These are phyloP conservation scores for Sebastes fasciatus DNA, from an alignment of 2,113 vertebrate species.

Conservation along the genomic window DNA sequence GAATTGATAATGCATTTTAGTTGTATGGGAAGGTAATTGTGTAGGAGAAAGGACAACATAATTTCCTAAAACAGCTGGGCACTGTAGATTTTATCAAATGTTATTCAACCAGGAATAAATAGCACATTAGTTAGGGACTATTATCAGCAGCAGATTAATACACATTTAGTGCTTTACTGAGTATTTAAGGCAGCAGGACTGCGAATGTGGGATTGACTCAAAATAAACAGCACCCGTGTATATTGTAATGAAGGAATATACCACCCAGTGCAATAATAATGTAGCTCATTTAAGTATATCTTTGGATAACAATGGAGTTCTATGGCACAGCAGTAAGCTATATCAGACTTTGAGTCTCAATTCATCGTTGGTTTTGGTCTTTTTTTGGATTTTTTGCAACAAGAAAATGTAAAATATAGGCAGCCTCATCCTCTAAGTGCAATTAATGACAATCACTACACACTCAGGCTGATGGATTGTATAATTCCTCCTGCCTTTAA, in stretches of 20 bases:
- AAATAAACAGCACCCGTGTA: background rate
- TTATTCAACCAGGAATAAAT: background rate
- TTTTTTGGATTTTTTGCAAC: conserved; percentile 8
- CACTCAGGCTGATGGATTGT: conserved; percentile 4
- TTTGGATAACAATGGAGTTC: background rate
- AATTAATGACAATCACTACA: conserved; percentile 45
- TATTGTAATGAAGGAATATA: background rate
- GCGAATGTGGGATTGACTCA: too few relatives aligned
- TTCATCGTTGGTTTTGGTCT: background rate
- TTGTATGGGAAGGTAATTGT: too few relatives aligned
- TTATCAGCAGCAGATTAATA: background rate
- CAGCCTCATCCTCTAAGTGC: conserved; percentile 18
- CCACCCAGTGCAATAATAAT: background rate
- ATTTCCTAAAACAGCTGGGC: too few relatives aligned
- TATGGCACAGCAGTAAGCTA: background rate
- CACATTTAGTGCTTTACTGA: background rate
- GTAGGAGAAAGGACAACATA: too few relatives aligned
- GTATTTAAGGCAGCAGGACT: background rate
- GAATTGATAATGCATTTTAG: too few relatives aligned
- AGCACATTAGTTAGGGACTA: background rate
- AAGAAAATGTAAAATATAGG: conserved; percentile 13
- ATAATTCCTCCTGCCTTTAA: conserved; percentile 37
- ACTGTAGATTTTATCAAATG: background rate
- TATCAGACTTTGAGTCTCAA: background rate
- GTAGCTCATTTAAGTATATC: background rate